These are phyloP conservation scores for Drosophila koepferae DNA, from an alignment of 2,888 invertebrate species.

Conservation along the genomic window DNA sequence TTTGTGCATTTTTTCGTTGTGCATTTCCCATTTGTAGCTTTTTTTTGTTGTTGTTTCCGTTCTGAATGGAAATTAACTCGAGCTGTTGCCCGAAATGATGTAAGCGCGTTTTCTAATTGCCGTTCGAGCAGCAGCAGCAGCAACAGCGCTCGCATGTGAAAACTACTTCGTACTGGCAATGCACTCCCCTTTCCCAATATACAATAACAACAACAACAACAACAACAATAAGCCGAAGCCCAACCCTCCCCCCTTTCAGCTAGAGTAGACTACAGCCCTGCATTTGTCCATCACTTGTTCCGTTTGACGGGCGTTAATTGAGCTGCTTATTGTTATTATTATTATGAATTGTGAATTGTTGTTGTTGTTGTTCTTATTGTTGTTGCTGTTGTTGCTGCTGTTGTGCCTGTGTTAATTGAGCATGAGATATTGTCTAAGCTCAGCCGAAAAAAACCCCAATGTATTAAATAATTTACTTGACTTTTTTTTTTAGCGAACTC, in stretches of 20 bases:
- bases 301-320: conserved; percentile 74
- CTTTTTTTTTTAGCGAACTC: not conserved
- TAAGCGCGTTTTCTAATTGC: conserved; percentile 72
- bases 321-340: conserved; percentile 67
- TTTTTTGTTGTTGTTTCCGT: conserved; percentile 44
- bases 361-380: too few relatives aligned
- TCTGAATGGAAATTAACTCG: conserved; percentile 68
- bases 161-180: conserved; percentile 69
- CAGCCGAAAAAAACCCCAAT: not conserved
- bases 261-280: not conserved
- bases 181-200: conserved; percentile 22
- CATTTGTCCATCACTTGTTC: not conserved
- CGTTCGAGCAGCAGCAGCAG: conserved; percentile 18
- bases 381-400: conserved; percentile 15
- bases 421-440: conserved; percentile 26
- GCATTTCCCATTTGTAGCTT: not conserved
- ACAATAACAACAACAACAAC: not conserved
- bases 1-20: not conserved
- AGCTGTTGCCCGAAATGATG: conserved; percentile 64
- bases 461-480: not conserved
- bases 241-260: not conserved
- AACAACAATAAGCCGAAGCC: not conserved
- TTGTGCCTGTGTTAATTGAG: conserved; percentile 58
- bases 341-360: conserved; percentile 21
- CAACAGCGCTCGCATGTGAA: conserved; percentile 57